Conservation (phyloP, 2,797 vertebrate genomes). For the Chiroxiphia lanceolata region DNA sequence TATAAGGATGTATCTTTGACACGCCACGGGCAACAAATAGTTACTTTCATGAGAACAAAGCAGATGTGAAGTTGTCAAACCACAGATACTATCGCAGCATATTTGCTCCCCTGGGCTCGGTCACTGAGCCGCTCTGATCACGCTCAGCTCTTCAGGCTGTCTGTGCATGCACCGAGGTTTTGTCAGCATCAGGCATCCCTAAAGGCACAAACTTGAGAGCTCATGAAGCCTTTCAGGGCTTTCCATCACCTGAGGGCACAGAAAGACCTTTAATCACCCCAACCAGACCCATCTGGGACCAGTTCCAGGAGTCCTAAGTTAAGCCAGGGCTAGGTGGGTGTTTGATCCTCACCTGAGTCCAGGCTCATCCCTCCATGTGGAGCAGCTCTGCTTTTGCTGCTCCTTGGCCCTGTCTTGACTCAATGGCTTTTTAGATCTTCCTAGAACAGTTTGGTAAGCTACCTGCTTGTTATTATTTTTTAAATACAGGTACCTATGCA, state of each 20-base stretch:
- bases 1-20: neutral
- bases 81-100: neutral
- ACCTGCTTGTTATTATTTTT: neutral
- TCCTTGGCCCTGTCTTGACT: neutral
- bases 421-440: neutral
- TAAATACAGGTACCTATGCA: neutral
- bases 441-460: neutral
- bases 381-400: neutral
- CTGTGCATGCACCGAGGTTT: accelerated
- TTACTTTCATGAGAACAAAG: neutral
- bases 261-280: neutral
- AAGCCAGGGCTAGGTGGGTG: neutral
- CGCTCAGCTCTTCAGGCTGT: neutral
- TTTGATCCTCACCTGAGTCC: neutral
- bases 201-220: neutral
- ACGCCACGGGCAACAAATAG: neutral
- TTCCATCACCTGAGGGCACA: neutral
- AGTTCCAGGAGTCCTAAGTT: neutral
- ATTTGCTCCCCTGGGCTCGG: neutral
- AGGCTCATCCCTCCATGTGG: accelerated
- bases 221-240: neutral
- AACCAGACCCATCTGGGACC: neutral
- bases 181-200: neutral
- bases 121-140: neutral
- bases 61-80: neutral